Evolutionary conservation across 1,140 invertebrate species (phyloP).

Genomic region (Saxidomus purpurata): DNA sequence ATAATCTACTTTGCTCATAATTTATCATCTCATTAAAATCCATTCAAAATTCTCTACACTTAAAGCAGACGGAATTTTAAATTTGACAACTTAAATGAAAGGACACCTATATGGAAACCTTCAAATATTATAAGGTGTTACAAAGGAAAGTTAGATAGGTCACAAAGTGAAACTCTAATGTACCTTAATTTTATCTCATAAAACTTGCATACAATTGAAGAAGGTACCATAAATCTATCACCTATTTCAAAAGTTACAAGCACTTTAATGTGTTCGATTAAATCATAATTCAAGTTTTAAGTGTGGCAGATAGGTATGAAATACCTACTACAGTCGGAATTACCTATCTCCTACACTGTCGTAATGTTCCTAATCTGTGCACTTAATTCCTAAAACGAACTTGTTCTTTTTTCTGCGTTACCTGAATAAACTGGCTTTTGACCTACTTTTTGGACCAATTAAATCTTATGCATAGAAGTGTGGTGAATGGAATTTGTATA

Average conservation of each 20-base stretch:
- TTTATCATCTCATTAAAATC: too few relatives aligned
- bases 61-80: too few relatives aligned
- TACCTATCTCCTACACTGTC: too few relatives aligned
- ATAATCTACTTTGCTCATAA: too few relatives aligned
- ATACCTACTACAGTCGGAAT: background rate
- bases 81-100: background rate
- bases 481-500: too few relatives aligned
- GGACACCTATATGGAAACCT: constrained; percentile 3
- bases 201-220: background rate
- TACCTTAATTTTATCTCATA: constrained; percentile 6
- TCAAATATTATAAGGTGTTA: background rate
- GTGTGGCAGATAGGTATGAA: background rate
- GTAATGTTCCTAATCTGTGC: too few relatives aligned
- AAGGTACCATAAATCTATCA: constrained; percentile 13
- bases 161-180: constrained; percentile 18
- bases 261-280: constrained; percentile 12
- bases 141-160: background rate
- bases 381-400: too few relatives aligned
- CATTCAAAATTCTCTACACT: too few relatives aligned
- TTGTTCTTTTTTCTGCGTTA: too few relatives aligned
- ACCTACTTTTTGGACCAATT: too few relatives aligned
- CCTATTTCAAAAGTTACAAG: constrained; percentile 25
- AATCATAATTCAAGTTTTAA: constrained; percentile 20
- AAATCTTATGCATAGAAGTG: too few relatives aligned
- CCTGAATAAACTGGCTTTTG: too few relatives aligned